Base-by-base conservation (phyloP, 37 sponge, comb jelly and placozoan genomes). In the Halisarca cf. caerulea region DNA sequence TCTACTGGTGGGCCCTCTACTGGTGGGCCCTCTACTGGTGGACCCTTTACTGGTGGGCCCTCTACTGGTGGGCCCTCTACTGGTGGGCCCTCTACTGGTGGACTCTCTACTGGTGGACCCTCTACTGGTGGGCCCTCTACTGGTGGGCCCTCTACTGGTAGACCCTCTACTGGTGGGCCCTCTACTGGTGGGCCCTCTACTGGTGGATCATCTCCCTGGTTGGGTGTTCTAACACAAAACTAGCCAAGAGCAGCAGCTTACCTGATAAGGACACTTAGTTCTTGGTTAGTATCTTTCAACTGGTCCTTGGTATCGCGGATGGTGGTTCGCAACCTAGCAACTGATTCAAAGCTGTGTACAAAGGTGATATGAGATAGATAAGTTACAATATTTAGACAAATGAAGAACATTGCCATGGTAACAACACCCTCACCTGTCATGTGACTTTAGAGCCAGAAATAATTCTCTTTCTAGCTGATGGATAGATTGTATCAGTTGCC, bases 381-480 rank as follows among this genome's bases (percentile, higher is more conserved):
- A 69, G 37, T n/a, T n/a, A n/a, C n/a, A n/a, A n/a, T n/a, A n/a
- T 68, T 4, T 30, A 25, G 28, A 34, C 69, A 47, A 14, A 47
- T 68, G 69, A 30, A n/a, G 28, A 32, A 28, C 2, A 30, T 27
- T 8, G 15, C 15, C 69, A 27, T 68, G 7, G 33, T 0, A 6
- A 27, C 69, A 32, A 25, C 69, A 68, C 8, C 73, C 84, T 84
- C 61, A 84, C 91, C 58, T 18, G 28, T 57, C 68, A n/a, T 80
- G 58, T 11, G 72, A 14, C 58, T 70, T 91, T 37, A 70, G 78
- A 21, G 87, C 85, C 40, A 89, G 24, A 23, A 64, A 93, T 11
- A 93, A 25, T 14, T 82, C 80, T 24, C 58, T 84, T 47, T 93
- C 90, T 21, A 87, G 72, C 44, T 82, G 23, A 2, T 82, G 72